Percentiles rank a stretch among this genome's conserved stretches.
These are phyloP conservation scores for Coracias cyanogaster DNA, from an alignment of 2,797 vertebrate species.

Conservation along the genomic window DNA sequence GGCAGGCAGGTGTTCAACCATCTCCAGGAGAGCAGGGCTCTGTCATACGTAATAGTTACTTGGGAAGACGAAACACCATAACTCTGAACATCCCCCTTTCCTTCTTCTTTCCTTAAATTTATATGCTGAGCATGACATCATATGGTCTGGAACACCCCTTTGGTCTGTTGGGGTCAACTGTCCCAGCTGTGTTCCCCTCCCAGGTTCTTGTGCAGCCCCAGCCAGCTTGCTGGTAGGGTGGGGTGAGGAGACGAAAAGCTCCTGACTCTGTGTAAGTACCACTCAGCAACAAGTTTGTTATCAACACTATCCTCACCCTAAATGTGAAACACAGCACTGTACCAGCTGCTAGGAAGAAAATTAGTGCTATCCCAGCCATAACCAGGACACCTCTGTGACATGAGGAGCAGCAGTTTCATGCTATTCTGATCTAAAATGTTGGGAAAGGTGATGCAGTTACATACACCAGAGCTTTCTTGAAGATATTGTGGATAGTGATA, in stretches of 20 bases:
- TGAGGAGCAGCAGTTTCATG: conserved; percentile 16
- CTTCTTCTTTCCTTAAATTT: neutral
- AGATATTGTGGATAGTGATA: neutral
- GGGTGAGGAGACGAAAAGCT: neutral
- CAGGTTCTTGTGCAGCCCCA: neutral
- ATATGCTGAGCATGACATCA: too few species aligned
- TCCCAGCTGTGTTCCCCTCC: neutral
- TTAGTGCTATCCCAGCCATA: neutral
- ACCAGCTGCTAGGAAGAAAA: neutral
- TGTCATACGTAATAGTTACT: neutral
- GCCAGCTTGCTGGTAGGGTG: neutral
- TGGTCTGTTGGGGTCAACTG: neutral
- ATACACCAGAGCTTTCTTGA: neutral
- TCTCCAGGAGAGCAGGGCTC: neutral
- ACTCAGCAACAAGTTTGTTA: neutral
- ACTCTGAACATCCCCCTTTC: neutral
- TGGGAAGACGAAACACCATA: neutral
- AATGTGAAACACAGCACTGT: neutral
- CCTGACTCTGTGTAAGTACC: neutral
- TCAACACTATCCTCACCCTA: neutral
- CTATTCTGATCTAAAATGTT: conserved; percentile 37
- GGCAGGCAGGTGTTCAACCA: neutral
- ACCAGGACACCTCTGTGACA: neutral
- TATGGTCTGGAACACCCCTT: neutral
- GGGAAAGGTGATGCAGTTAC: conserved; percentile 5